A percentile compares a stretch with the other conserved stretches of the same genome.
Conservation (phyloP, 2,888 invertebrate species). For the Drosophila melanocephala region DNA sequence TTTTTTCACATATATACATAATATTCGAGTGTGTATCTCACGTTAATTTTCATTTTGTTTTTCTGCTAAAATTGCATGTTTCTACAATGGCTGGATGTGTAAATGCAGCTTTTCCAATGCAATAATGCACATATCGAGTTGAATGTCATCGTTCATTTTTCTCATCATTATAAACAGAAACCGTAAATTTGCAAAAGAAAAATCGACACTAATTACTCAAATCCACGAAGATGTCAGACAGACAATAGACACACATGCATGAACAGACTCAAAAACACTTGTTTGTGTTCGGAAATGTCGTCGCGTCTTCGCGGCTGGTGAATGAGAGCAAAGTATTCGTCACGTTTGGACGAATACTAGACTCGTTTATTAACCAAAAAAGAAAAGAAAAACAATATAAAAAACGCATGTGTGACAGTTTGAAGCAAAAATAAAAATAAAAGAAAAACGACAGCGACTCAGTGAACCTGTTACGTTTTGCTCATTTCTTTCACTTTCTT, state of each 20-base stretch:
- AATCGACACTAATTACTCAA: slow-evolving; percentile 41
- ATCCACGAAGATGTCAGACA: slow-evolving; percentile 19
- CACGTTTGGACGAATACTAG: slow-evolving; percentile 43
- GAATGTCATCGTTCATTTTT: slow-evolving; percentile 73
- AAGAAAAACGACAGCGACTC: slow-evolving; percentile 15
- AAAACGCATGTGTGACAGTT: slow-evolving; percentile 62
- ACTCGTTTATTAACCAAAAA: slow-evolving; percentile 27
- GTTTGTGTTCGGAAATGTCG: slow-evolving; percentile 12
- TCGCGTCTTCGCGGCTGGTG: slow-evolving; percentile 22
- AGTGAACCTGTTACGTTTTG: slow-evolving; percentile 59
- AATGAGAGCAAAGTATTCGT: slow-evolving; percentile 53
- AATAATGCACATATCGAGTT: slow-evolving; percentile 27
- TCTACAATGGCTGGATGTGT: slow-evolving; percentile 27
- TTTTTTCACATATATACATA: no score
- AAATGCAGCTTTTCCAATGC: slow-evolving; percentile 58
- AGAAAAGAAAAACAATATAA: not conserved
- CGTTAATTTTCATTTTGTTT: slow-evolving; percentile 4
- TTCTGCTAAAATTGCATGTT: slow-evolving; percentile 41
- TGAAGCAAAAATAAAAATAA: slow-evolving; percentile 27
- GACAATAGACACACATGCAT: not conserved
- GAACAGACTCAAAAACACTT: slow-evolving; percentile 1
- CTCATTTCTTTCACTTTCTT: slow-evolving; percentile 71
- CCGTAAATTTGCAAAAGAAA: slow-evolving; percentile 51
- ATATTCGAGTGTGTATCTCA: slow-evolving; percentile 9
- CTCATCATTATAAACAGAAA: slow-evolving; percentile 67